Conservation (phyloP, 2,888 invertebrate genomes). For the Zaprionus lineosus region DNA sequence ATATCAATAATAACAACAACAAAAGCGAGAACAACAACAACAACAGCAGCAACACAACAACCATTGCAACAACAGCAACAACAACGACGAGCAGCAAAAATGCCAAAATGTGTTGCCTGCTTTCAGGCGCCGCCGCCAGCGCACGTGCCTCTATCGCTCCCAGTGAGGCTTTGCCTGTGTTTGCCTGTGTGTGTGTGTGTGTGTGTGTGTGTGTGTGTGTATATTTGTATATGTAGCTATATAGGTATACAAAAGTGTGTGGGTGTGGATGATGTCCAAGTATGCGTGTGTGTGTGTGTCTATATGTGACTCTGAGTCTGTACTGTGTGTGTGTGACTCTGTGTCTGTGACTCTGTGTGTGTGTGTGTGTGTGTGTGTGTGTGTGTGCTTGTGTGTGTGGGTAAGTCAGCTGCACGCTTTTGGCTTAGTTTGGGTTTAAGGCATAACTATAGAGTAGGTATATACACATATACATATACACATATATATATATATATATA, state of each 20-base stretch:
- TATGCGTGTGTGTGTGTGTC: slow-evolving; percentile 9
- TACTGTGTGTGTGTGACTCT: slow-evolving; percentile 12
- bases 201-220: not conserved
- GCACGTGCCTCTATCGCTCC: slow-evolving; percentile 14
- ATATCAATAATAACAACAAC: slow-evolving; percentile 74
- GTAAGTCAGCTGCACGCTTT: slow-evolving; percentile 44
- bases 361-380: slow-evolving; percentile 2
- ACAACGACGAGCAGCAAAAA: slow-evolving; percentile 43
- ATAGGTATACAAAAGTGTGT: too few species aligned
- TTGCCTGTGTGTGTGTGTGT: slow-evolving; percentile 15
- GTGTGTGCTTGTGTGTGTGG: slow-evolving; percentile 2
- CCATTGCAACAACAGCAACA: slow-evolving; percentile 12
- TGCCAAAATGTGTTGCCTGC: slow-evolving; percentile 75
- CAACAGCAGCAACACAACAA: slow-evolving; percentile 23
- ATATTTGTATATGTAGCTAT: slow-evolving; percentile 4
- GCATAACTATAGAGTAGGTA: slow-evolving; percentile 34
- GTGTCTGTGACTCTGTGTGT: slow-evolving; percentile 16
- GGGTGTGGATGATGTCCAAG: too few species aligned
- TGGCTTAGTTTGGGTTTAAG: slow-evolving; percentile 55
- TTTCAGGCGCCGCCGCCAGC: slow-evolving; percentile 56
- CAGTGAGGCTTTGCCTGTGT: slow-evolving; percentile 12
- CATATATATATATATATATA: slow-evolving; percentile 1
- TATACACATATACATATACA: not conserved
- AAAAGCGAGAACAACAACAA: slow-evolving; percentile 23
- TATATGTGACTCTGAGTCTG: slow-evolving; percentile 8